A percentile compares a stretch with the other conserved stretches of the same genome.
Evolutionary conservation across 1,140 invertebrate species (phyloP).

Genomic region (Euschistus heros): DNA sequence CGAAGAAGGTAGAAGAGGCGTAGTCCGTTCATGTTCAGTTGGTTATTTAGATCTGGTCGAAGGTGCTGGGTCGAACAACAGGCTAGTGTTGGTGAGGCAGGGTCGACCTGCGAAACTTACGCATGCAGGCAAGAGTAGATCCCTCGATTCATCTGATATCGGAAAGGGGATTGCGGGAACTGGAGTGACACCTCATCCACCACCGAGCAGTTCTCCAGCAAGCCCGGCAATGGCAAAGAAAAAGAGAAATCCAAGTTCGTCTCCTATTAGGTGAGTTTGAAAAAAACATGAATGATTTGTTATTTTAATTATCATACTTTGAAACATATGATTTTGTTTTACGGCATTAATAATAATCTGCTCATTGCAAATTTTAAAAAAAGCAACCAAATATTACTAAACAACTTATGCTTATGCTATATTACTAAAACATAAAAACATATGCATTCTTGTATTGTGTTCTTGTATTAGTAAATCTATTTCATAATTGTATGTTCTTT

Average conservation of each 20-base stretch:
- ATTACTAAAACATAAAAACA: no score
- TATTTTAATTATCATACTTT: no score
- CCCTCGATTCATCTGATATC: conserved; percentile 65
- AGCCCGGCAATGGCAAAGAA: conserved; percentile 35
- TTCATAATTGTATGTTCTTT: no score
- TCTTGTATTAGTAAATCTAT: no score
- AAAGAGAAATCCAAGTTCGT: conserved; percentile 34
- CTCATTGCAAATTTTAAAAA: no score
- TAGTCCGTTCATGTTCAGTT: conserved; percentile 61
- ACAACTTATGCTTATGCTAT: no score
- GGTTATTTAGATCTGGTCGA: conserved; percentile 73
- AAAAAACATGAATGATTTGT: no score
- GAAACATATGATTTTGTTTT: no score
- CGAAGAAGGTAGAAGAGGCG: conserved; percentile 22
- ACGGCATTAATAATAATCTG: no score
- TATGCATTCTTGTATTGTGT: no score
- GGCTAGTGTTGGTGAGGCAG: conserved; percentile 29
- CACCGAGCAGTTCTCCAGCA: conserved; percentile 31
- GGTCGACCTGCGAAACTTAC: conserved; percentile 48
- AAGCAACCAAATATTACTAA: background rate
- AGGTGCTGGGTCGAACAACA: conserved; percentile 36
- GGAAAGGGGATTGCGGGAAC: conserved; percentile 27
- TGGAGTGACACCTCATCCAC: conserved; percentile 24
- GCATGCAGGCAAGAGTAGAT: conserved; percentile 69
- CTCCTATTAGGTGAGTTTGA: conserved; percentile 33